phyloP scores from a whole-genome alignment of 1,140 invertebrate species.

The Anagrus nilaparvatae region DNA sequence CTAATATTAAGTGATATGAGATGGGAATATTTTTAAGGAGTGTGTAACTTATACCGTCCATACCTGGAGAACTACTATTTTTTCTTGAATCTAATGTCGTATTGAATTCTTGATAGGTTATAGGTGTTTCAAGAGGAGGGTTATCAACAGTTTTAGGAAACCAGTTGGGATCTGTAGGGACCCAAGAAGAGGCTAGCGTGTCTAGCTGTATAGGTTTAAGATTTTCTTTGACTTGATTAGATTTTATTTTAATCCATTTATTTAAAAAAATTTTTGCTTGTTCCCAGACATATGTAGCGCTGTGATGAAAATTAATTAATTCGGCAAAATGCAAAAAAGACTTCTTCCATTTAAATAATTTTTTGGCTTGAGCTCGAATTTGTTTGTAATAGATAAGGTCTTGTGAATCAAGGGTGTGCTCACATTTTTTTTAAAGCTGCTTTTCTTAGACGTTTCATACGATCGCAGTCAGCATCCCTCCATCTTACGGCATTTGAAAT shows the following conservation, averaged over 20 bases:
- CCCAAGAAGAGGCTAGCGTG: background rate
- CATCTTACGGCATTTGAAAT: slow-evolving; percentile 7
- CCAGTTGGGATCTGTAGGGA: background rate
- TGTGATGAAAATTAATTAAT: background rate
- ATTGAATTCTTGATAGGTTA: background rate
- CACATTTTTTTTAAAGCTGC: too few species aligned
- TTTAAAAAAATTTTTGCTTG: slow-evolving; percentile 12
- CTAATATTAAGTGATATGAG: too few species aligned
- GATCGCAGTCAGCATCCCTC: slow-evolving; percentile 9
- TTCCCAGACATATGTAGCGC: background rate
- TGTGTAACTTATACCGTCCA: too few species aligned
- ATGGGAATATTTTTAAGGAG: too few species aligned
- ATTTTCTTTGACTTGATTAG: background rate
- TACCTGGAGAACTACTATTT: too few species aligned
- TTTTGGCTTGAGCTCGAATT: background rate
- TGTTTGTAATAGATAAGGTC: too few species aligned
- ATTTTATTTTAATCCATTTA: background rate
- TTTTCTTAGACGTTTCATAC: too few species aligned
- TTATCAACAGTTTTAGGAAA: background rate
- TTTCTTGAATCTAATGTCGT: slow-evolving; percentile 1
- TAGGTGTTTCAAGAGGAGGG: too few species aligned
- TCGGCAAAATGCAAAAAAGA: background rate
- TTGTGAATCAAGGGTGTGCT: too few species aligned
- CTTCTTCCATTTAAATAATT: background rate
- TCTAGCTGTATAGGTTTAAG: background rate